These are phyloP conservation scores for Ceraclea dissimilis DNA, from an alignment of 2,888 invertebrate genomes.

Conservation along the genomic window DNA sequence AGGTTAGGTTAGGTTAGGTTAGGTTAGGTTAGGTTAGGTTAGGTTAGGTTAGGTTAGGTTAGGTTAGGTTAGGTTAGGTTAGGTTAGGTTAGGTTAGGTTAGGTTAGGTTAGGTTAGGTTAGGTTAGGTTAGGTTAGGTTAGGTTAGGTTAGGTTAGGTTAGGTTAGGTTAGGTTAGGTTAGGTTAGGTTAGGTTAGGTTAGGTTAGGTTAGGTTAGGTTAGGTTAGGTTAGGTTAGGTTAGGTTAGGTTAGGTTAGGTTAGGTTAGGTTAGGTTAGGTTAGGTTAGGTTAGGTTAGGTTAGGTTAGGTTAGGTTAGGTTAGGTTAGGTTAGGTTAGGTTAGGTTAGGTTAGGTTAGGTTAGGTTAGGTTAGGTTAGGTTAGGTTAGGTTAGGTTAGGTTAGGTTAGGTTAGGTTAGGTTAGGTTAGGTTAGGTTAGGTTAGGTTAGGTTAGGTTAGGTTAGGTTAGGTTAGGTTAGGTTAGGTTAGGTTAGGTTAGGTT, in stretches of 20 bases:
- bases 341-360: too few relatives aligned
- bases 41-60: too few relatives aligned
- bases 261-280: too few relatives aligned
- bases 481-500: not conserved
- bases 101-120: slow-evolving; percentile 7
- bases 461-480: slow-evolving; percentile 3
- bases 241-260: not conserved
- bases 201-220: not conserved
- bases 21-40: too few relatives aligned
- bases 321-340: slow-evolving; percentile 5
- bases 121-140: too few relatives aligned
- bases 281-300: too few relatives aligned
- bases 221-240: not conserved
- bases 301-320: not conserved
- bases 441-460: slow-evolving; percentile 4
- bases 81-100: too few relatives aligned
- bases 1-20: too few relatives aligned
- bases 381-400: too few relatives aligned
- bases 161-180: not conserved
- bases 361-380: too few relatives aligned
- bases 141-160: not conserved
- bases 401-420: too few relatives aligned
- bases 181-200: slow-evolving; percentile 2
- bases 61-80: not conserved
- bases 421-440: not conserved